These are phyloP conservation scores for Calephelis virginiensis DNA, from an alignment of 1,140 invertebrate genomes.

Conservation along the genomic window DNA sequence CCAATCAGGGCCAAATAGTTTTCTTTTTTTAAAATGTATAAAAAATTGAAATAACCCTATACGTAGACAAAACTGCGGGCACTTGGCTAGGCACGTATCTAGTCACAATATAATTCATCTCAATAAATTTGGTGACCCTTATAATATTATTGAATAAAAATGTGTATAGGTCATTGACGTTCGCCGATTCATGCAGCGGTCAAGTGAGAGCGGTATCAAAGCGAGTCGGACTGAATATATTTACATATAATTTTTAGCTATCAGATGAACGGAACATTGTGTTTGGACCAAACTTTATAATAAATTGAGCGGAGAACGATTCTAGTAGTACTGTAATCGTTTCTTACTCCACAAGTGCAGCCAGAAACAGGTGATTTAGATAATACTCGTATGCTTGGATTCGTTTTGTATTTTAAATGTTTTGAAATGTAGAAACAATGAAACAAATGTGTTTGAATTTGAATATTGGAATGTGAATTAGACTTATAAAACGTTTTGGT, in stretches of 20 bases:
- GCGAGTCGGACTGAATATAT: constrained; percentile 18
- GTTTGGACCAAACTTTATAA: neutral
- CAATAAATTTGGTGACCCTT: no score
- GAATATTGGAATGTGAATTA: no score
- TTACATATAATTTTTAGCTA: constrained; percentile 19
- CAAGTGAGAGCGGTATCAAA: constrained; percentile 7
- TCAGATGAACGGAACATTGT: constrained; percentile 2
- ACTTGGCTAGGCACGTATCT: no score
- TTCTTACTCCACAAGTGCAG: constrained; percentile 2
- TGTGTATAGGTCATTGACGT: constrained; percentile 5
- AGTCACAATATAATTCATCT: no score
- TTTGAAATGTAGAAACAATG: neutral
- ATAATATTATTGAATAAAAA: no score
- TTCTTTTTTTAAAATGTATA: no score
- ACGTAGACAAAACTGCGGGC: no score
- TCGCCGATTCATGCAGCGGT: constrained; percentile 9
- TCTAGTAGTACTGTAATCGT: neutral
- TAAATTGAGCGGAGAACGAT: neutral
- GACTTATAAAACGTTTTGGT: no score
- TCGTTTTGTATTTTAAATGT: neutral
- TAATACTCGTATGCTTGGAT: neutral
- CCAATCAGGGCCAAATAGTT: no score
- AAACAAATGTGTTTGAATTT: no score
- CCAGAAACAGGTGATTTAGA: neutral
- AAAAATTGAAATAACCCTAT: no score